Percentiles rank a stretch among this genome's conserved stretches.
phyloP scores from a whole-genome alignment of 2,797 vertebrate genomes.

The Psittacula echo region DNA sequence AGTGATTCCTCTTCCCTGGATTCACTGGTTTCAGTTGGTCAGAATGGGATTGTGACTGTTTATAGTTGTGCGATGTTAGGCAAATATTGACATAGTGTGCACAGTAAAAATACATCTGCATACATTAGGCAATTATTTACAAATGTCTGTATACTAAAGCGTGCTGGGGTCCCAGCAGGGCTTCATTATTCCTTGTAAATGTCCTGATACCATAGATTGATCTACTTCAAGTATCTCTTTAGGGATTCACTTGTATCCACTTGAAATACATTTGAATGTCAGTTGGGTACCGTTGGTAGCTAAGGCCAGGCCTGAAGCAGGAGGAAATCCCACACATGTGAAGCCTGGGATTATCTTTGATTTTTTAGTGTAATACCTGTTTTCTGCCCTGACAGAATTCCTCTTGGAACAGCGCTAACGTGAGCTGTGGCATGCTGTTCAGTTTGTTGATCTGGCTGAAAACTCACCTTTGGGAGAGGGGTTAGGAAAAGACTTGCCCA shows the following conservation, averaged over 20 bases:
- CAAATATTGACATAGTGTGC: neutral
- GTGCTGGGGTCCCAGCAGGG: neutral
- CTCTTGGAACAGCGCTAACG: neutral
- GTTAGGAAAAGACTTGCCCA: neutral
- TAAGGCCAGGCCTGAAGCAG: neutral
- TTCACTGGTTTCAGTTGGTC: neutral
- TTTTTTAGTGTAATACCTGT: neutral
- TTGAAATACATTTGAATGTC: neutral
- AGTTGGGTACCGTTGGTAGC: neutral
- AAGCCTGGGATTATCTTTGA: neutral
- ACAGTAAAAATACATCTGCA: too few species aligned
- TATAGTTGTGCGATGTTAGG: neutral
- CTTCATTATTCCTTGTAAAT: neutral
- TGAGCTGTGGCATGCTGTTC: neutral
- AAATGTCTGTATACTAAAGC: neutral
- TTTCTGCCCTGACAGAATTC: neutral
- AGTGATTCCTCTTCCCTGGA: neutral
- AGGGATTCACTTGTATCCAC: neutral
- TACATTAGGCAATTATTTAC: neutral
- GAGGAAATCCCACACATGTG: neutral
- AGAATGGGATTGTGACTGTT: neutral
- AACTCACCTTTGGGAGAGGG: neutral
- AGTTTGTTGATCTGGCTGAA: neutral
- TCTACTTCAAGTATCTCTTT: neutral
- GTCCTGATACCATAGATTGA: neutral